Evolutionary conservation across 2,888 invertebrate species (phyloP).

Genomic region (Drosophila infuscata): DNA sequence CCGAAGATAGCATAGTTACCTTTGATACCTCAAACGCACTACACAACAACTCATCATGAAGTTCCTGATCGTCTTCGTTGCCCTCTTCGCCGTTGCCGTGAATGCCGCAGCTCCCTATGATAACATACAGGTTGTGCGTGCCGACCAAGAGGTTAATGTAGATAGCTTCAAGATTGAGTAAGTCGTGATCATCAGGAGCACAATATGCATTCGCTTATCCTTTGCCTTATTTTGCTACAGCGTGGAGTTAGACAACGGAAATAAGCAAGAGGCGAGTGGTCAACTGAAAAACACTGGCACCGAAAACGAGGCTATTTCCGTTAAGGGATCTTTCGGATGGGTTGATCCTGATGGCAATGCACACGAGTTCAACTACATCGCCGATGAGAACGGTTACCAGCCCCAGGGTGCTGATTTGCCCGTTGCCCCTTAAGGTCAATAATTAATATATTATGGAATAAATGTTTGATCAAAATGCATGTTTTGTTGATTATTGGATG

Average conservation of each 20-base stretch:
- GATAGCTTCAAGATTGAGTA: no score
- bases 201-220: neutral
- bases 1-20: conserved; percentile 22
- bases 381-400: conserved; percentile 86
- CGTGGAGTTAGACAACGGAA: no score
- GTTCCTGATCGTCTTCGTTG: conserved; percentile 68
- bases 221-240: conserved; percentile 23
- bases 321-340: conserved; percentile 69
- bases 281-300: conserved; percentile 56
- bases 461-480: conserved; percentile 49
- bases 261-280: conserved; percentile 28
- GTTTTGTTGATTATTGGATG: neutral
- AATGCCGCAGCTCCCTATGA: no score
- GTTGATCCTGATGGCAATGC: no score
- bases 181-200: neutral
- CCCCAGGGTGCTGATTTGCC: conserved; percentile 81
- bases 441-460: conserved; percentile 35
- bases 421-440: conserved; percentile 12
- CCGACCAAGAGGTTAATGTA: no score
- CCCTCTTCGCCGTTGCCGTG: conserved; percentile 66
- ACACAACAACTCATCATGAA: conserved; percentile 59
- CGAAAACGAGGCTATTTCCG: conserved; percentile 69
- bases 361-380: conserved; percentile 67
- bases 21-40: conserved; percentile 41
- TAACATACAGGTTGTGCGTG: no score